Evolutionary conservation across 2,888 invertebrate species (phyloP).

Genomic region (Drosophila sordidula): DNA sequence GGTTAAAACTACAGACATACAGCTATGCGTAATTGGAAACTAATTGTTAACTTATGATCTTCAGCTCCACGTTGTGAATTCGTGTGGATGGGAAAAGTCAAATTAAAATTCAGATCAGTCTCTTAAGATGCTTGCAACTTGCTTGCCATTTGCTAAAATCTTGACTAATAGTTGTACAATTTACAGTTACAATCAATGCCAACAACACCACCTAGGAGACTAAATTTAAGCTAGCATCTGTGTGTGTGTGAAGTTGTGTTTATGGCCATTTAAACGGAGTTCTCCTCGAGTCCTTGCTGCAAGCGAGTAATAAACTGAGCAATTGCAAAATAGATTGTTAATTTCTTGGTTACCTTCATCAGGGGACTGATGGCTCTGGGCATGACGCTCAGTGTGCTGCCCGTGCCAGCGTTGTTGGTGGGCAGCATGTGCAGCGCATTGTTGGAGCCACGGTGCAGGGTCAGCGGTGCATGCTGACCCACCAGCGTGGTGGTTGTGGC

Average conservation of each 20-base stretch:
- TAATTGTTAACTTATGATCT: constrained; percentile 26
- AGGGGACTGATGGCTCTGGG: constrained; percentile 84
- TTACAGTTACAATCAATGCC: constrained; percentile 37
- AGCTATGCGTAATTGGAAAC: constrained; percentile 23
- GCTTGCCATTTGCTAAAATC: constrained; percentile 60
- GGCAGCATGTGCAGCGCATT: constrained; percentile 83
- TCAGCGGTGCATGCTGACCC: constrained; percentile 83
- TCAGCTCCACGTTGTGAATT: constrained; percentile 30
- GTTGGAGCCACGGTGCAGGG: constrained; percentile 83
- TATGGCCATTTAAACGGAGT: constrained; percentile 78
- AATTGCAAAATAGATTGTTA: constrained; percentile 12
- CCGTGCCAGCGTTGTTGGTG: constrained; percentile 57
- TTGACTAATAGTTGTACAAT: constrained; percentile 48
- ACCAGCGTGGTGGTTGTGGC: constrained; percentile 92
- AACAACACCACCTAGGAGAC: constrained; percentile 38
- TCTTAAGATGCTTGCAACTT: constrained; percentile 71
- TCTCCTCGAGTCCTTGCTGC: constrained; percentile 84
- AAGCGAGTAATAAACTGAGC: constrained; percentile 9
- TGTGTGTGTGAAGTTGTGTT: background rate
- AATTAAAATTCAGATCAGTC: constrained; percentile 75
- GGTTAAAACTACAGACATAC: constrained; percentile 10
- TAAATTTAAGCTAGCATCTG: constrained; percentile 23
- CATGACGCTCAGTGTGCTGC: constrained; percentile 75
- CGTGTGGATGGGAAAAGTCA: constrained; percentile 20
- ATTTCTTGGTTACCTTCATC: constrained; percentile 81